Evolutionary conservation across 2,797 vertebrate species (phyloP).

Genomic region (Muscicapa striata): DNA sequence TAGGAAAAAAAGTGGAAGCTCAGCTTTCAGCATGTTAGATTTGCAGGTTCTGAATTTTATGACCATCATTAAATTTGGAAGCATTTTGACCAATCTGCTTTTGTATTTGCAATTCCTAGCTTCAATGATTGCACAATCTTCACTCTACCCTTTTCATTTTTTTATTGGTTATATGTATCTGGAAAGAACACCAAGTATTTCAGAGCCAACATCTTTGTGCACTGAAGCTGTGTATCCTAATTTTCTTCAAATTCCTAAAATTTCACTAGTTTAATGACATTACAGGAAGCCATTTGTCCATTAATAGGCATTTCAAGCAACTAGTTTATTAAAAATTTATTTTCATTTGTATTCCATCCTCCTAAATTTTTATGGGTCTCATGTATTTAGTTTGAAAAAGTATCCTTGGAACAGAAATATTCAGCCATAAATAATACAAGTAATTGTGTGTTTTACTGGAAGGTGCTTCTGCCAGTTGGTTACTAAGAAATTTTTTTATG

Average conservation of each 20-base stretch:
- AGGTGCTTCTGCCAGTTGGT: not conserved
- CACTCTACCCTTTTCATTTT: not conserved
- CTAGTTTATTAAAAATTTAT: not conserved
- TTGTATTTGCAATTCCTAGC: constrained; percentile 29
- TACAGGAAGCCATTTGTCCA: not conserved
- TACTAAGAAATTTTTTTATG: not conserved
- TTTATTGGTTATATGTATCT: not conserved
- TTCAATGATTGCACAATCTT: not conserved
- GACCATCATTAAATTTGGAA: not conserved
- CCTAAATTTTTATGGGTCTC: not conserved
- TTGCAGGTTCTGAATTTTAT: not conserved
- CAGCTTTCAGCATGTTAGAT: not conserved
- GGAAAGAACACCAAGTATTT: not conserved
- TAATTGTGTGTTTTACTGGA: not conserved
- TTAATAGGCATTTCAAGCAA: not conserved
- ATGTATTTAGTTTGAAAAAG: not conserved
- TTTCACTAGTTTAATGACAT: not conserved
- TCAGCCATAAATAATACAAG: not conserved
- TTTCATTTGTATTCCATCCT: not conserved
- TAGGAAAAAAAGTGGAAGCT: not conserved
- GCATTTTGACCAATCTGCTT: not conserved
- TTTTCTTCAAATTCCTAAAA: not conserved
- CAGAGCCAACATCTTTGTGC: not conserved
- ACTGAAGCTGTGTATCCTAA: not conserved
- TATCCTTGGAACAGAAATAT: not conserved